Evolutionary conservation across 2,797 vertebrate genomes (phyloP).

Genomic region (Staurois parvus): DNA sequence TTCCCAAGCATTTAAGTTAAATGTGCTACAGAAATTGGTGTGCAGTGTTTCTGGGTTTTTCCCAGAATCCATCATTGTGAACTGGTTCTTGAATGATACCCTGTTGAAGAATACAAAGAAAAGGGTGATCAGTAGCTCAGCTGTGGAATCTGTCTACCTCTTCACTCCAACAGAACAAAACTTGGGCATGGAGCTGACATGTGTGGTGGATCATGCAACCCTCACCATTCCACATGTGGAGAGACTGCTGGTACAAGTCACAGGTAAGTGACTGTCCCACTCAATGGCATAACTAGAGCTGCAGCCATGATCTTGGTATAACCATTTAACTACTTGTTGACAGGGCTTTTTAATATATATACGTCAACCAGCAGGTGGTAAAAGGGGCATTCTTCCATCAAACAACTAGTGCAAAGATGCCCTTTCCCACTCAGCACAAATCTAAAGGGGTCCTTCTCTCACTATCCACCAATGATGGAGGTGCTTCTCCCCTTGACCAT

Average conservation of each 20-base stretch:
- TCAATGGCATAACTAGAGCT: not conserved
- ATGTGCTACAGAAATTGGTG: conserved; percentile 7
- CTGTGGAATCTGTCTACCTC: not conserved
- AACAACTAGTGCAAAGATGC: too few species aligned
- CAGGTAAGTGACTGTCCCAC: not conserved
- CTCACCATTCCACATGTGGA: not conserved
- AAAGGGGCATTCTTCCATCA: too few species aligned
- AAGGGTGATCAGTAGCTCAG: conserved; percentile 18
- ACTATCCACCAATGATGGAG: too few species aligned
- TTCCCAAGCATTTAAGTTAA: not conserved
- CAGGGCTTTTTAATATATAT: too few species aligned
- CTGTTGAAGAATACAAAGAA: not conserved
- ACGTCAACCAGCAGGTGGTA: too few species aligned
- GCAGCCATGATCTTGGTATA: too few species aligned
- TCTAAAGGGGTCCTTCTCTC: too few species aligned
- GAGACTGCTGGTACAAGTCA: not conserved
- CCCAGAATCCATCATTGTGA: conserved; percentile 49
- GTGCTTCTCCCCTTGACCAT: too few species aligned
- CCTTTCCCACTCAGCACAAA: too few species aligned
- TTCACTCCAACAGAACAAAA: conserved; percentile 5
- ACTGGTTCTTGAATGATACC: conserved; percentile 27
- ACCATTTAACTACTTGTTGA: too few species aligned
- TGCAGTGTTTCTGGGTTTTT: conserved; percentile 33
- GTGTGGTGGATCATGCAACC: conserved; percentile 31
- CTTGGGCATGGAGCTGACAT: conserved; percentile 16